Conservation (phyloP, 2,888 invertebrate species). For the Lathronympha strigana region DNA sequence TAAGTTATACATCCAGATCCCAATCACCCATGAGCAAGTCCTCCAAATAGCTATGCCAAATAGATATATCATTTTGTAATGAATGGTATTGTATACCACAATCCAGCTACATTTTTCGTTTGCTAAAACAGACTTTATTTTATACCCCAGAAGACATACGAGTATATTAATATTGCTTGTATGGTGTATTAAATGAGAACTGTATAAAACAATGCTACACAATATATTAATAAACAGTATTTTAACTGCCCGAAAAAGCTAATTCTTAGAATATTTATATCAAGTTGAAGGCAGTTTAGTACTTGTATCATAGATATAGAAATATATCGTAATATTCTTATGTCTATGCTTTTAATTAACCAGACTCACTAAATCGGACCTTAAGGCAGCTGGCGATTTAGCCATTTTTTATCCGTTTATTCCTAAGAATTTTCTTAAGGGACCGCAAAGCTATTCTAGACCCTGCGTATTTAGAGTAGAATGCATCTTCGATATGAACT, state of each 20-base stretch:
- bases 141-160: not conserved
- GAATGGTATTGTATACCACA: not conserved
- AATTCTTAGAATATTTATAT: not conserved
- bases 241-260: not conserved
- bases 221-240: constrained; percentile 6
- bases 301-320: too few species aligned
- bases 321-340: not conserved
- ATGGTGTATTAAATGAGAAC: not conserved
- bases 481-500: not conserved
- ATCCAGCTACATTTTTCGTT: not conserved
- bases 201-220: not conserved
- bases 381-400: constrained; percentile 11
- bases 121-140: not conserved
- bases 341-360: not conserved
- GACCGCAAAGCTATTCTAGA: not conserved
- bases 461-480: not conserved
- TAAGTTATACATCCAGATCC: not conserved
- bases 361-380: not conserved
- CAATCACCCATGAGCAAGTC: constrained; percentile 22
- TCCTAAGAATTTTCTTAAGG: not conserved
- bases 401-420: not conserved
- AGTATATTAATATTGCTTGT: not conserved
- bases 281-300: not conserved
- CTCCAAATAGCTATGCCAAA: constrained; percentile 35
- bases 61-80: constrained; percentile 15